Base-by-base conservation (phyloP, 2,113 vertebrate species). In the Recurvirostra avosetta region DNA sequence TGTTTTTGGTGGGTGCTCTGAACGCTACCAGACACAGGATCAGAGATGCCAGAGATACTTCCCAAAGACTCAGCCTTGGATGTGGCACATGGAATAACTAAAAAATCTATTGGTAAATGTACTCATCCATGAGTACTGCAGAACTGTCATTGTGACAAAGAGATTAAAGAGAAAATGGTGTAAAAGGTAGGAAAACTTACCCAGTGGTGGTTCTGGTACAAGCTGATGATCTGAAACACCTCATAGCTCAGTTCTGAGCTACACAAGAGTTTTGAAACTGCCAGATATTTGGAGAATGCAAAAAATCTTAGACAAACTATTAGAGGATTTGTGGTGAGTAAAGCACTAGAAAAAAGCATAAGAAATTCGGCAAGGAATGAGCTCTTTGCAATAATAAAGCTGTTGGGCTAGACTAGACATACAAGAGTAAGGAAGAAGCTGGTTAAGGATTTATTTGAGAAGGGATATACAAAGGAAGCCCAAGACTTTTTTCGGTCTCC, bases 81-180 rank as follows among this genome's bases (percentile, higher is more conserved):
- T 47, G 5, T 52, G 62, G 34, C 5, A 5, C 0, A 0, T 7
- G 2, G 2, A 21, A 27, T 62, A 76, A 61, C 56, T 40, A 63
- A 30, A 38, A 88, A 61, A 63, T 49, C 34, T 74, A 2, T 20
- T 63, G 49, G 45, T 13, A 85, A 82, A 70, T 34, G 29, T 43
- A 50, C 29, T 58, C 3, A 6, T 29, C 32, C 6, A 3, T 17
- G 8, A 59, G 8, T 41, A n/a, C 41, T n/a, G 32, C 15, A 76
- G 38, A 93, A 43, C 13, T 56, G 15, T 30, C 10, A 14, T 3
- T 45, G 25, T 8, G 17, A 47, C 49, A 80, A 67, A 68, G 22
- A 61, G 40, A 49, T 32, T 56, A 32, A 70, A 79, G 30, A 58
- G 59, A 34, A 66, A 90, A 74, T 5, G 12, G 29, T 30, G 23